Conservation (phyloP, 2,888 invertebrate species). For the Oscheius myriophilus region DNA sequence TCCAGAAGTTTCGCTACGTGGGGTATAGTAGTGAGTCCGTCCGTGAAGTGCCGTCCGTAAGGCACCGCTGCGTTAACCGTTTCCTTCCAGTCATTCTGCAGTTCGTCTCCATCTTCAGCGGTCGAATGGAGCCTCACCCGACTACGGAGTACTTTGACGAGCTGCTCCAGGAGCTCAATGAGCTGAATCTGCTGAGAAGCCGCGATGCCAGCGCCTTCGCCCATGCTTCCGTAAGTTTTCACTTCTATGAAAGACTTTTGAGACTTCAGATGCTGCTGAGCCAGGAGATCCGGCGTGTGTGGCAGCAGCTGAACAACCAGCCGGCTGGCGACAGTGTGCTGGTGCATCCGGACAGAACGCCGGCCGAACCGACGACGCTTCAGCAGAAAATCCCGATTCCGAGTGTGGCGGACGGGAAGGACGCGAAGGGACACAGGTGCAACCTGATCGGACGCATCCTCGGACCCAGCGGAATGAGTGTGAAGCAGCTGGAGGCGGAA, state of each 20-base stretch:
- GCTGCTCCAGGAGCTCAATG: conserved; percentile 38
- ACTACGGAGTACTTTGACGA: conserved; percentile 32
- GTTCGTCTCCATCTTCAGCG: no score
- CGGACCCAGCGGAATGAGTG: conserved; percentile 65
- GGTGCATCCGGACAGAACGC: background rate
- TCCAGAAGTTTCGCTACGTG: no score
- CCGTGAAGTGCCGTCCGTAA: no score
- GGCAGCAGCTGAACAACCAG: conserved; percentile 5
- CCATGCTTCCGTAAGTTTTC: background rate
- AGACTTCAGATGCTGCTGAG: conserved; percentile 1
- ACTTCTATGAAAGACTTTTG: background rate
- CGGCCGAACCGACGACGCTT: background rate
- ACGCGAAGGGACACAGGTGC: background rate
- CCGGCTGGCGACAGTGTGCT: no score
- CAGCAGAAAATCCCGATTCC: conserved; percentile 19
- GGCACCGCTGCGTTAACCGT: no score
- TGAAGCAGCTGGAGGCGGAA: conserved; percentile 59
- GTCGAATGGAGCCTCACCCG: no score
- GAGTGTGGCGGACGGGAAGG: background rate
- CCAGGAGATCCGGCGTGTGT: conserved; percentile 20
- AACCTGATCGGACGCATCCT: conserved; percentile 62
- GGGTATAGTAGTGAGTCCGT: no score
- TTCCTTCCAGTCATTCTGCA: no score
- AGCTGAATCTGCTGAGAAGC: conserved; percentile 12
- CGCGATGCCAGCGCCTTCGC: background rate